phyloP scores from a whole-genome alignment of 2,888 invertebrate species.

The Campopleginae sp. region DNA sequence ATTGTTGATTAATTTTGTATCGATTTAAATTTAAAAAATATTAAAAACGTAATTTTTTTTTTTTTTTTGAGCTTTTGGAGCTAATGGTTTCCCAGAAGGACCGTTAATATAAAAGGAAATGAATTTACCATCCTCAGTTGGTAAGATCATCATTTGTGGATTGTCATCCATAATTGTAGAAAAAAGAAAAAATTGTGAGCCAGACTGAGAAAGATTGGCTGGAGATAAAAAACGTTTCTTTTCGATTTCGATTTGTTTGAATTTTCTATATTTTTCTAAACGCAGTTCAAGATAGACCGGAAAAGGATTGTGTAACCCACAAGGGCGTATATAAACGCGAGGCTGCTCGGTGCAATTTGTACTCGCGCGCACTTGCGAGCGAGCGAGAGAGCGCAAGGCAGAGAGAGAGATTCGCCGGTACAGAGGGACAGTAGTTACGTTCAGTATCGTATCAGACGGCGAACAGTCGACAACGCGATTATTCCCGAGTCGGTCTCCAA shows the following conservation, averaged over 20 bases:
- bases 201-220: not conserved
- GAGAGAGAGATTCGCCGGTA: constrained; percentile 44
- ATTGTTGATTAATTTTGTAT: too few relatives aligned
- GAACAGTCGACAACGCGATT: constrained; percentile 51
- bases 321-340: constrained; percentile 32
- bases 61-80: too few relatives aligned
- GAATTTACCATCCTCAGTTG: constrained; percentile 25
- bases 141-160: constrained; percentile 10
- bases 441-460: constrained; percentile 62
- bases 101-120: constrained; percentile 7
- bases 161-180: constrained; percentile 17
- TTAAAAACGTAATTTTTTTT: not conserved
- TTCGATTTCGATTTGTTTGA: constrained; percentile 2
- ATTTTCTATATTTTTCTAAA: constrained; percentile 5
- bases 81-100: not conserved
- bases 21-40: too few relatives aligned
- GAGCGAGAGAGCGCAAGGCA: constrained; percentile 2
- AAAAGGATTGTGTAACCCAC: constrained; percentile 3
- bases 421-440: constrained; percentile 54
- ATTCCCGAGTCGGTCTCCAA: constrained; percentile 1
- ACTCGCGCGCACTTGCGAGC: constrained; percentile 34
- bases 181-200: not conserved
- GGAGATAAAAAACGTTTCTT: not conserved
- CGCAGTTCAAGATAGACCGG: constrained; percentile 11
- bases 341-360: constrained; percentile 37